These are phyloP conservation scores for Halyomorpha halys DNA, from an alignment of 1,140 invertebrate species.

Conservation along the genomic window DNA sequence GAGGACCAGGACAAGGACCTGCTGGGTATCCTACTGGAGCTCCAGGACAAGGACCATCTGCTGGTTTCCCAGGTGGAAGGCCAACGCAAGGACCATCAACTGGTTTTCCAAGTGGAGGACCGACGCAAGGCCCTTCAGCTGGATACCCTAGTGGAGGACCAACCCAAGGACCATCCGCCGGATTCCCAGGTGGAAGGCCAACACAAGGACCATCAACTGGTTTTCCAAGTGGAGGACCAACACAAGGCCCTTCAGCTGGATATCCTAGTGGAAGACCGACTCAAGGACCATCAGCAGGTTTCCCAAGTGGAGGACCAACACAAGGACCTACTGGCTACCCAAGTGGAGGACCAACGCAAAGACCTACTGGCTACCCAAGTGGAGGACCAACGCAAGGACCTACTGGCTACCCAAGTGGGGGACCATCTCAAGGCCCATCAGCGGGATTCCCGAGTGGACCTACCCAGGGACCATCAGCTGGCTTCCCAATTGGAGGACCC, in stretches of 20 bases:
- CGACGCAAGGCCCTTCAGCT: too few relatives aligned
- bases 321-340: constrained; percentile 30
- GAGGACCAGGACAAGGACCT: too few relatives aligned
- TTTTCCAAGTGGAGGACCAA: constrained; percentile 35
- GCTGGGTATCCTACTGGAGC: too few relatives aligned
- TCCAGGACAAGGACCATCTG: too few relatives aligned
- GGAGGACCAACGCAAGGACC: constrained; percentile 30
- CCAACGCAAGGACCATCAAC: too few relatives aligned
- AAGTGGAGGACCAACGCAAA: constrained; percentile 31
- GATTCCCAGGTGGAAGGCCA: constrained; percentile 28
- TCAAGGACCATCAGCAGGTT: constrained; percentile 30
- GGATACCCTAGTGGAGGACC: too few relatives aligned
- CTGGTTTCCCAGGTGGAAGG: too few relatives aligned
- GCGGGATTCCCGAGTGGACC: constrained; percentile 32
- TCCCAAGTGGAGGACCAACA: constrained; percentile 26
- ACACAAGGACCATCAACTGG: constrained; percentile 30
- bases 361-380: constrained; percentile 31
- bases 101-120: too few relatives aligned
- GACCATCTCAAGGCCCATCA: constrained; percentile 27
- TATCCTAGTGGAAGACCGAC: constrained; percentile 32
- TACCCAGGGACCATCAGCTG: constrained; percentile 32
- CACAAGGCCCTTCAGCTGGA: constrained; percentile 31
- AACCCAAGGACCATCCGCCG: constrained; percentile 31
- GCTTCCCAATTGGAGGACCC: constrained; percentile 26
- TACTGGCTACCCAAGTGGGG: constrained; percentile 26